Evolutionary conservation across 2,797 vertebrate genomes (phyloP), one percentile per base, ranked within the genome.

Genomic region (Ibycter americanus): DNA sequence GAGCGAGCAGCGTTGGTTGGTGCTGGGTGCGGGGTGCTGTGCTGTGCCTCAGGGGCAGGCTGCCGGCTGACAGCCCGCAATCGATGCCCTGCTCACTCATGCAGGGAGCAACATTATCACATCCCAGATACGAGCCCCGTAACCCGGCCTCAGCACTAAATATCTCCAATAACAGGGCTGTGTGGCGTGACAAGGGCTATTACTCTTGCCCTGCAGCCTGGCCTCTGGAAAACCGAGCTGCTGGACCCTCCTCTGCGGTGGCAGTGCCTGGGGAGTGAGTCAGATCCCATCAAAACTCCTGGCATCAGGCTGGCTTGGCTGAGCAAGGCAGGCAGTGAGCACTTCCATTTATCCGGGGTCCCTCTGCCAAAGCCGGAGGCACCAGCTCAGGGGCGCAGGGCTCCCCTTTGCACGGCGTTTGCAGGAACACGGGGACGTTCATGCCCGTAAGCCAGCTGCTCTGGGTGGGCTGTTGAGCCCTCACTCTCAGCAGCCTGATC

Each of bases 101-200:
- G 12, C 32, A 29, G 29, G n/a, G 20, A 85, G 20, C n/a, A 19
- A 31, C 67, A 22, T 15, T 10, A 46, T 22, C 59, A 15, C 72
- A 25, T 4, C 49, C 47, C 63, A 32, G 34, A 3, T 11, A 11
- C 1, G 8, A 22, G 38, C 42, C 42, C 51, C 4, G 0, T 12
- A 9, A 52, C 34, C 54, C 55, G 6, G 40, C 54, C 55, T 40
- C 25, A 26, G 42, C 95, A 96, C 96, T 97, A 96, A 96, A 96
- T 92, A 97, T 92, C 90, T 87, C 96, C 92, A 25, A 9, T 95
- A 97, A 97, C 92, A 63, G 96, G 96, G 89, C 96, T 66, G 55
- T 29, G 51, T 68, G 67, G 47, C 10, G 17, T 21, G 40, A 61
- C 70, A 94, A 77, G 96, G 90, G 89, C 85, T 90, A 84, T 97